These are phyloP conservation scores for Serilophus lunatus DNA, from an alignment of 2,113 vertebrate species.

Conservation along the genomic window DNA sequence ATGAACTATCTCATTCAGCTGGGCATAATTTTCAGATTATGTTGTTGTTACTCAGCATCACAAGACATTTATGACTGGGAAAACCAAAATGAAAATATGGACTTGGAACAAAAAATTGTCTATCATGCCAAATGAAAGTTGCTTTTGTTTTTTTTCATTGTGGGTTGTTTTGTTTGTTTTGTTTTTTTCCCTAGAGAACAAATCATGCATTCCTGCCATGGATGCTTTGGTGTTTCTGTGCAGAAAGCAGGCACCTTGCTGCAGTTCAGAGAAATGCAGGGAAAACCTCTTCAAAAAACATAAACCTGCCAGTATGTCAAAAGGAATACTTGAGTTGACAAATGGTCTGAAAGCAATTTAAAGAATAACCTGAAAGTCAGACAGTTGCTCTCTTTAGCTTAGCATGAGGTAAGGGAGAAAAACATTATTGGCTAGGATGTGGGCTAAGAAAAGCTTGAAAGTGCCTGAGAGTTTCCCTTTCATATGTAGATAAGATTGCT, in stretches of 20 bases:
- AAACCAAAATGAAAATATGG: constrained; percentile 24
- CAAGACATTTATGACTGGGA: constrained; percentile 28
- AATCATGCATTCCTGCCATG: background rate
- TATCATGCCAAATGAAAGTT: background rate
- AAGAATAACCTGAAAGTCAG: background rate
- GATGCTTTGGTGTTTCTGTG: background rate
- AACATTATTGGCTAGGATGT: background rate
- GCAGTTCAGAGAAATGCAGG: background rate
- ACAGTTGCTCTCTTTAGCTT: background rate
- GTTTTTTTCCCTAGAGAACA: background rate
- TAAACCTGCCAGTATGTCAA: background rate
- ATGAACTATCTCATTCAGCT: constrained; percentile 1
- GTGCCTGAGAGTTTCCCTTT: background rate
- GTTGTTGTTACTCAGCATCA: constrained; percentile 59
- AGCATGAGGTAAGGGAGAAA: background rate
- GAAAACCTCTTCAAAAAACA: background rate
- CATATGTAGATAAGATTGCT: background rate
- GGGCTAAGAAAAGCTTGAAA: background rate
- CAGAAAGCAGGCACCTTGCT: background rate
- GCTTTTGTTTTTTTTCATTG: too few species aligned
- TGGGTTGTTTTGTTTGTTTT: background rate
- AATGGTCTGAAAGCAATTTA: background rate
- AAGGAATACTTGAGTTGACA: background rate
- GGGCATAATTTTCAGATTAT: constrained; percentile 40
- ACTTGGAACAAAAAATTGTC: background rate